Conservation (phyloP, 1,140 invertebrate genomes). For the Belonocnema kinseyi region DNA sequence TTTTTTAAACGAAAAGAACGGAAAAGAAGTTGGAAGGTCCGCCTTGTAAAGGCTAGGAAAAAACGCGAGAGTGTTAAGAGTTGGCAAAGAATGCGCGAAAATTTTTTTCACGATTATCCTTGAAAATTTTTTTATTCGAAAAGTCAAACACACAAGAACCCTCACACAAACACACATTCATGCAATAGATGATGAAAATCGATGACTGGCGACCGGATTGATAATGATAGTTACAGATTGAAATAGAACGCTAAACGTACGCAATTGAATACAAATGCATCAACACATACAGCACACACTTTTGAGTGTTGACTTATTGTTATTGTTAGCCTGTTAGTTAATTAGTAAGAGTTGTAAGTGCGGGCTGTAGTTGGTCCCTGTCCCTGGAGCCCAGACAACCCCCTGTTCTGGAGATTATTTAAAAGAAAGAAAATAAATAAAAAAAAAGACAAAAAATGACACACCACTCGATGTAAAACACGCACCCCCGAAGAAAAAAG, state of each 20-base stretch:
- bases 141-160: slow-evolving; percentile 25
- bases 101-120: slow-evolving; percentile 32
- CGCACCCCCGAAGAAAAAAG: slow-evolving; percentile 59
- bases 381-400: slow-evolving; percentile 75
- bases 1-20: slow-evolving; percentile 1
- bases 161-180: slow-evolving; percentile 33
- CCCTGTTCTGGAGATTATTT: slow-evolving; percentile 75
- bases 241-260: slow-evolving; percentile 68
- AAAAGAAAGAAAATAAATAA: slow-evolving; percentile 54
- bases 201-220: slow-evolving; percentile 69
- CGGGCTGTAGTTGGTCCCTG: slow-evolving; percentile 76
- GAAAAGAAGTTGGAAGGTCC: slow-evolving; percentile 44
- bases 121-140: slow-evolving; percentile 9
- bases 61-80: slow-evolving; percentile 36
- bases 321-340: slow-evolving; percentile 78
- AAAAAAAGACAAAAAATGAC: slow-evolving; percentile 61
- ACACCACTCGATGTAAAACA: slow-evolving; percentile 47
- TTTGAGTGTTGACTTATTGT: slow-evolving; percentile 76
- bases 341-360: slow-evolving; percentile 77
- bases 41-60: slow-evolving; percentile 32
- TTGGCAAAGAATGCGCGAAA: slow-evolving; percentile 37
- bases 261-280: slow-evolving; percentile 68
- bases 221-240: slow-evolving; percentile 73
- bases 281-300: slow-evolving; percentile 68
- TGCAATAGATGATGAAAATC: slow-evolving; percentile 32